Conservation (phyloP, 2,888 invertebrate genomes). For the Lathronympha strigana region DNA sequence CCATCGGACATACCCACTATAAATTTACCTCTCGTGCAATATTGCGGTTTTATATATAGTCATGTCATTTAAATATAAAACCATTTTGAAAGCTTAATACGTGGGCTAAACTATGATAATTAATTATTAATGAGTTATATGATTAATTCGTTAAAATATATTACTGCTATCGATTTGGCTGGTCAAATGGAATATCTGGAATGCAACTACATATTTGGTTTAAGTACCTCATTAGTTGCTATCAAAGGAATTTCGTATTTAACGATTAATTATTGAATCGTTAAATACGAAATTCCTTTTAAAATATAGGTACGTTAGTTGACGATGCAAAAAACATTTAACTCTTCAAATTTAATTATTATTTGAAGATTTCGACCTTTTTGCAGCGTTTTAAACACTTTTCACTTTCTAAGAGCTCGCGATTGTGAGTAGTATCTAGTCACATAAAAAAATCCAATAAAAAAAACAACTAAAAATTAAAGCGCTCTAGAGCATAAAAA, state of each 20-base stretch:
- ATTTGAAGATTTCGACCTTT: too few species aligned
- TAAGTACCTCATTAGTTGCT: background rate
- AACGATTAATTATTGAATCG: background rate
- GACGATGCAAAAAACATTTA: too few species aligned
- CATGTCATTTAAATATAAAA: background rate
- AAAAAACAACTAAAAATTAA: too few species aligned
- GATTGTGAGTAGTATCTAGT: too few species aligned
- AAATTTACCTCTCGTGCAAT: too few species aligned
- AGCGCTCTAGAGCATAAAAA: too few species aligned
- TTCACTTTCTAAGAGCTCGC: too few species aligned
- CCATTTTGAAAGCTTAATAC: background rate
- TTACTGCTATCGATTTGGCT: background rate
- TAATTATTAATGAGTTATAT: constrained; percentile 1
- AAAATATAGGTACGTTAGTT: too few species aligned
- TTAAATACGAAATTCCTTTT: background rate
- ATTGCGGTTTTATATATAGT: background rate
- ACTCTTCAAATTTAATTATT: too few species aligned
- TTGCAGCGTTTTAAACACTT: too few species aligned
- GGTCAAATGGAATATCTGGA: background rate
- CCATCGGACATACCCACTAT: too few species aligned
- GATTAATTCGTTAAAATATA: background rate
- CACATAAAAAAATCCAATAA: too few species aligned
- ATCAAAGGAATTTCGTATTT: background rate
- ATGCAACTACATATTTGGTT: background rate
- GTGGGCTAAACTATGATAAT: background rate